Evolutionary conservation across 2,797 vertebrate species (phyloP).

Genomic region (Pangasius larnaudii): DNA sequence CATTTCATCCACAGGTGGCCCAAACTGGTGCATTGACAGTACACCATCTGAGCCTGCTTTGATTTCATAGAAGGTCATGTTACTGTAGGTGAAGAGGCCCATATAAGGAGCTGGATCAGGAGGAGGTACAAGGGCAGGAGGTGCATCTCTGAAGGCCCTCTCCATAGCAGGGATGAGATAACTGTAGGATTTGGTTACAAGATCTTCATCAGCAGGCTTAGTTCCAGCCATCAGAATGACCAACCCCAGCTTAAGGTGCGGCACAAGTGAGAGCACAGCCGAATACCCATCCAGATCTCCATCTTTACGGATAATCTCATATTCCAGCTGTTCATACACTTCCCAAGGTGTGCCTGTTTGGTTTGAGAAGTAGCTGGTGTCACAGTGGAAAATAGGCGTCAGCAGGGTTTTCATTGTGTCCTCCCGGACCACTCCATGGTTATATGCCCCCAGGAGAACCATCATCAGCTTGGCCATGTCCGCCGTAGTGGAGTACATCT

Average conservation of each 20-base stretch:
- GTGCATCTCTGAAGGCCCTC: constrained; percentile 78
- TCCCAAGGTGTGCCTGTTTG: constrained; percentile 92
- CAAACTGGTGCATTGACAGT: constrained; percentile 88
- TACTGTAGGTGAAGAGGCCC: constrained; percentile 87
- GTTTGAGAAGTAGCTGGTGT: constrained; percentile 84
- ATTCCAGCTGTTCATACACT: constrained; percentile 82
- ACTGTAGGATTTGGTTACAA: constrained; percentile 76
- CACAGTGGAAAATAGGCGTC: constrained; percentile 81
- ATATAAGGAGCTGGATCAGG: constrained; percentile 80
- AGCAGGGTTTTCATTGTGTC: constrained; percentile 86
- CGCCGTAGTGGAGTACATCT: constrained; percentile 89
- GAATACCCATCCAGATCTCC: constrained; percentile 90
- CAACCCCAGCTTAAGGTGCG: constrained; percentile 83
- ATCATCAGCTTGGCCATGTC: constrained; percentile 89
- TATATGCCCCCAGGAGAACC: constrained; percentile 79
- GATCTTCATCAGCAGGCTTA: constrained; percentile 77
- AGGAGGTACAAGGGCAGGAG: constrained; percentile 71
- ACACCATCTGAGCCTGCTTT: constrained; percentile 75
- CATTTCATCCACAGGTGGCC: constrained; percentile 82
- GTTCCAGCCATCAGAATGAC: constrained; percentile 87
- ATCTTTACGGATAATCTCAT: constrained; percentile 86
- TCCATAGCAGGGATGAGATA: constrained; percentile 85
- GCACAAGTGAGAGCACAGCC: constrained; percentile 85
- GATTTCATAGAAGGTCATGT: constrained; percentile 90
- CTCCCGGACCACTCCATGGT: constrained; percentile 72